Evolutionary conservation across 2,113 vertebrate species (phyloP), one percentile per base, ranked within the genome.

Genomic region (Pseudopodoces humilis): DNA sequence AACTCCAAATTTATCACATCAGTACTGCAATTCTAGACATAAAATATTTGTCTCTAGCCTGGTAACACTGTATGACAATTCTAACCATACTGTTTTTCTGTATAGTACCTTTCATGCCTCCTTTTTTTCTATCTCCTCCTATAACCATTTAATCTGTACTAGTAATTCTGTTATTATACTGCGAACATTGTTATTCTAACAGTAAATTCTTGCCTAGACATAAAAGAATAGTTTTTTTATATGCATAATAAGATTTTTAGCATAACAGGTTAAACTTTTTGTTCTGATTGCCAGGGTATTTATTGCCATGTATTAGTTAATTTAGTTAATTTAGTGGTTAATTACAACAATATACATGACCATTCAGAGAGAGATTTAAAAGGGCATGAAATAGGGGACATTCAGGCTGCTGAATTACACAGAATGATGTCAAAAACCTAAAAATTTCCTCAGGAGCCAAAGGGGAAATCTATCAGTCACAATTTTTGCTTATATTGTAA

Each of bases 71-170:
- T 25, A 55, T 27, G 65, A 50, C 3, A 65, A 24, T 74, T 65
- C 31, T 44, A 59, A 50, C 12, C 0, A 0, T 65, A 28, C 2
- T 33, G 5, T 4, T 53, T 59, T 65, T 59, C 56, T 70, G 6
- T 64, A 49, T 2, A 50, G 39, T 13, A 60, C 9, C 4, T 75
- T 60, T 44, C 9, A 35, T 21, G 24, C 47, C 6, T 41, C 30
- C 5, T 39, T 35, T 43, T 50, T 14, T 50, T 14, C 10, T 43
- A 43, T 43, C 46, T 56, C 21, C 9, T 65, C 9, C 2, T 18
- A 24, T 31, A 63, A 53, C 12, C 9, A 37, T 80, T 83, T 75
- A 33, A 60, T 55, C 4, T 50, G 10, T 24, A 41, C 9, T 17
- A 69, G 11, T 13, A 59, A 79, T 53, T 64, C 2, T 58, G 53